Evolutionary conservation across 2,113 vertebrate species (phyloP).

Genomic region (Hoplias malabaricus): DNA sequence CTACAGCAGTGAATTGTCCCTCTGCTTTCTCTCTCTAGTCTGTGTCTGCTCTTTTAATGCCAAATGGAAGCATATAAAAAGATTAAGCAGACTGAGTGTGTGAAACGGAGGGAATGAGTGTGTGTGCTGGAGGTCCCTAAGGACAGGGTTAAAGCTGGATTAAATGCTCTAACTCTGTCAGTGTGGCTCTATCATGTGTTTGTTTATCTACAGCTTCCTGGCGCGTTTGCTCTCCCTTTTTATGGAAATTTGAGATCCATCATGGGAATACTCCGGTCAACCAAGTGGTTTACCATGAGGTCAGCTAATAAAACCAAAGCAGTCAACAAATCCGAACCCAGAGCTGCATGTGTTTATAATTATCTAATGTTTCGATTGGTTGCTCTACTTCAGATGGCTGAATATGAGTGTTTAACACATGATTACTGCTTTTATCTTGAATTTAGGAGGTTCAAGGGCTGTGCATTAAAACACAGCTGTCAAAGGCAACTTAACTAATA

Average conservation of each 20-base stretch:
- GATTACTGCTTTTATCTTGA: too few relatives aligned
- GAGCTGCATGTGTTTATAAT: too few relatives aligned
- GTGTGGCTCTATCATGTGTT: neutral
- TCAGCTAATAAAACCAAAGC: neutral
- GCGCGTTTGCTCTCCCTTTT: constrained; percentile 8
- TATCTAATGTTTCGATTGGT: too few relatives aligned
- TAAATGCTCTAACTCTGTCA: neutral
- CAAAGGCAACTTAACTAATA: too few relatives aligned
- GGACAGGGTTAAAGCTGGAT: constrained; percentile 25
- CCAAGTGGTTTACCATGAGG: neutral
- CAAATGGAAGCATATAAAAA: constrained; percentile 65
- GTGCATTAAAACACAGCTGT: too few relatives aligned
- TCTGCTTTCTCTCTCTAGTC: neutral
- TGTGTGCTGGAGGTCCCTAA: constrained; percentile 11
- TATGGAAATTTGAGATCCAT: constrained; percentile 2
- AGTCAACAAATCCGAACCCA: neutral
- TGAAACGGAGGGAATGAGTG: constrained; percentile 7
- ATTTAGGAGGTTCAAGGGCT: too few relatives aligned
- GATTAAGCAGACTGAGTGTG: constrained; percentile 58
- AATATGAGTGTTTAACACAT: too few relatives aligned
- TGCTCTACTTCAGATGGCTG: too few relatives aligned
- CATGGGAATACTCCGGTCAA: constrained; percentile 12
- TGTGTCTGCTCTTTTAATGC: constrained; percentile 57
- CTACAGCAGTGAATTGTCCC: neutral
- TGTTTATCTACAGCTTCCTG: constrained; percentile 12